Conservation (phyloP, 2,888 invertebrate species). For the Melolontha melolontha region DNA sequence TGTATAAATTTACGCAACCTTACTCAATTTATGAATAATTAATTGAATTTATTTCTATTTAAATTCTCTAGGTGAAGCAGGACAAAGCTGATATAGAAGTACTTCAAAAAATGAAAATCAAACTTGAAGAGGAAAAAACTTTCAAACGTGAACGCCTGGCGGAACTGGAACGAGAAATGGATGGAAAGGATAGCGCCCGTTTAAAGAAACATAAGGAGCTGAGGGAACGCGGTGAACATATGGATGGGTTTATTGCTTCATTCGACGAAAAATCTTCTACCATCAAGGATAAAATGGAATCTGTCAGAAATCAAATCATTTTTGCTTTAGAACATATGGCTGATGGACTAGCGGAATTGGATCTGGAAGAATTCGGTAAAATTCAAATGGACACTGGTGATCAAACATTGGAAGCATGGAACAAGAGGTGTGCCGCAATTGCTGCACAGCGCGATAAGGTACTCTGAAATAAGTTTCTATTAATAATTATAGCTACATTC, state of each 20-base stretch:
- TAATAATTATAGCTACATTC: too few relatives aligned
- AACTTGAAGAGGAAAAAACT: conserved; percentile 50
- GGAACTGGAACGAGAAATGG: conserved; percentile 52
- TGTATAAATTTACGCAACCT: too few relatives aligned
- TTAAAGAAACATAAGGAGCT: conserved; percentile 54
- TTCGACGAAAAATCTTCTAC: conserved; percentile 39
- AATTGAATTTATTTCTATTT: too few relatives aligned
- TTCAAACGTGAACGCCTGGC: conserved; percentile 49
- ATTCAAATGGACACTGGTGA: conserved; percentile 40
- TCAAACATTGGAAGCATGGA: conserved; percentile 42
- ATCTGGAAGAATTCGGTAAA: conserved; percentile 50
- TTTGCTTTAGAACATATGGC: conserved; percentile 48
- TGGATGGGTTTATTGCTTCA: conserved; percentile 47
- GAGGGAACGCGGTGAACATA: conserved; percentile 52
- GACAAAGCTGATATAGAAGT: conserved; percentile 55
- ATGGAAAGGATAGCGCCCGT: conserved; percentile 53
- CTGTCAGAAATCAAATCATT: conserved; percentile 43
- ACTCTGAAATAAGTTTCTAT: not conserved
- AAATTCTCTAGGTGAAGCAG: conserved; percentile 51
- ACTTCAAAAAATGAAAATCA: conserved; percentile 50
- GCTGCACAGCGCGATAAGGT: conserved; percentile 35
- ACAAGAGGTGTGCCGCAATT: conserved; percentile 34
- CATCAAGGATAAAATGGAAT: conserved; percentile 35
- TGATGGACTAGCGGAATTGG: conserved; percentile 47
- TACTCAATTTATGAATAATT: not conserved